A percentile compares a stretch with the other conserved stretches of the same genome.
phyloP scores from a whole-genome alignment of 1,140 invertebrate genomes.

The Drosophila pachea region DNA sequence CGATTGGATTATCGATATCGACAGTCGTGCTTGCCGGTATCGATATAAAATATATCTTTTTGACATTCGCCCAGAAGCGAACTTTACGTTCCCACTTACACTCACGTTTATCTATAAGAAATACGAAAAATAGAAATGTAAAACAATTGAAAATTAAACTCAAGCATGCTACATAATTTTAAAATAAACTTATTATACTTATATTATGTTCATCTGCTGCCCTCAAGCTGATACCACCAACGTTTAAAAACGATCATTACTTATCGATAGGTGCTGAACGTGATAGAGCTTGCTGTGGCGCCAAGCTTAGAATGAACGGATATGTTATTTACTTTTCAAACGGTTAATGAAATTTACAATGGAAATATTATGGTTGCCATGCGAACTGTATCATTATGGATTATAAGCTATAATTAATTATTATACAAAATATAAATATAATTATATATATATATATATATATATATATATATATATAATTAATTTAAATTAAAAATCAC shows the following conservation, averaged over 20 bases:
- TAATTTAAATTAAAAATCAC: not conserved
- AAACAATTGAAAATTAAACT: too few relatives aligned
- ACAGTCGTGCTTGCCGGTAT: not conserved
- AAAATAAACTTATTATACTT: too few relatives aligned
- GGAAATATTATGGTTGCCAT: not conserved
- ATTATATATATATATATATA: too few relatives aligned
- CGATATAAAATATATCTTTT: slow-evolving; percentile 10
- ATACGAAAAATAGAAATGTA: too few relatives aligned
- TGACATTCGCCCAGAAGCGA: slow-evolving; percentile 13
- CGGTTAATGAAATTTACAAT: not conserved
- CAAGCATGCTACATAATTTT: too few relatives aligned
- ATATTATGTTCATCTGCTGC: too few relatives aligned
- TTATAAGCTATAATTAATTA: not conserved
- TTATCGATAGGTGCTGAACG: slow-evolving; percentile 10
- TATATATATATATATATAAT: too few relatives aligned
- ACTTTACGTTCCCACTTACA: not conserved
- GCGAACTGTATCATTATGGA: too few relatives aligned
- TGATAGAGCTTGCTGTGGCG: not conserved
- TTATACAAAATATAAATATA: not conserved
- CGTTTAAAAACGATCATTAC: not conserved
- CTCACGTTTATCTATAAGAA: not conserved
- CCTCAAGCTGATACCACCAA: not conserved
- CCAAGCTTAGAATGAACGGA: not conserved
- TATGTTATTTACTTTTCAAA: not conserved
- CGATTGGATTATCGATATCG: slow-evolving; percentile 8